A percentile compares a stretch with the other conserved stretches of the same genome.
Conservation (phyloP, 2,797 vertebrate species). For the Lepidocolaptes lacrymiger region DNA sequence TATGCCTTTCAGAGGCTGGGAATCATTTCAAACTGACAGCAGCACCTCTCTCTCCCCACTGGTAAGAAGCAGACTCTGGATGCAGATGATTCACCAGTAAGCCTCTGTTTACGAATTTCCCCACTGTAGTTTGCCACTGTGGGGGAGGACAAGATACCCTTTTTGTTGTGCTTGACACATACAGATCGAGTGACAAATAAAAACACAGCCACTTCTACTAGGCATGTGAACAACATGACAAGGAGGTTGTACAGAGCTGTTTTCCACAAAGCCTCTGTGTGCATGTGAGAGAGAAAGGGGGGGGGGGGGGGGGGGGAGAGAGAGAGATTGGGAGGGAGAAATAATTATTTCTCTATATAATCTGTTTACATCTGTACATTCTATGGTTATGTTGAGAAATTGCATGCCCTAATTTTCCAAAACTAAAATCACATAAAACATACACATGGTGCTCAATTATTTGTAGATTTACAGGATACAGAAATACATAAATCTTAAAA, state of each 20-base stretch:
- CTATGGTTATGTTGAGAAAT: background rate
- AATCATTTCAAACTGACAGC: background rate
- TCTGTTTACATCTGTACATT: background rate
- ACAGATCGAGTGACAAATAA: background rate
- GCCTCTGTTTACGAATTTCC: background rate
- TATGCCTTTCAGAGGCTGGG: background rate
- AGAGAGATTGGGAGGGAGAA: background rate
- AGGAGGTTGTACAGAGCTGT: background rate
- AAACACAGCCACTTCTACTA: background rate
- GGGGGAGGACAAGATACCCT: background rate
- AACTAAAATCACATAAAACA: background rate
- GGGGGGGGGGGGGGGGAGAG: too few species aligned
- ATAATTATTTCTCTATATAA: background rate
- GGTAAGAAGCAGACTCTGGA: background rate
- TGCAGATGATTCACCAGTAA: background rate
- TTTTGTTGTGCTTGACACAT: background rate
- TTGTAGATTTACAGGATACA: background rate
- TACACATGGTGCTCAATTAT: background rate
- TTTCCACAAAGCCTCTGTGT: background rate
- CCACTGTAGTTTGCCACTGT: background rate
- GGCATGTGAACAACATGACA: background rate
- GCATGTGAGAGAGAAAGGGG: too few species aligned
- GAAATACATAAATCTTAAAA: background rate
- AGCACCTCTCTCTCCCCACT: background rate
- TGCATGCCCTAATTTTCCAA: background rate